Evolutionary conservation across 1,140 invertebrate genomes (phyloP), one percentile per base, ranked within the genome.

Genomic region (Zaprionus taronus): DNA sequence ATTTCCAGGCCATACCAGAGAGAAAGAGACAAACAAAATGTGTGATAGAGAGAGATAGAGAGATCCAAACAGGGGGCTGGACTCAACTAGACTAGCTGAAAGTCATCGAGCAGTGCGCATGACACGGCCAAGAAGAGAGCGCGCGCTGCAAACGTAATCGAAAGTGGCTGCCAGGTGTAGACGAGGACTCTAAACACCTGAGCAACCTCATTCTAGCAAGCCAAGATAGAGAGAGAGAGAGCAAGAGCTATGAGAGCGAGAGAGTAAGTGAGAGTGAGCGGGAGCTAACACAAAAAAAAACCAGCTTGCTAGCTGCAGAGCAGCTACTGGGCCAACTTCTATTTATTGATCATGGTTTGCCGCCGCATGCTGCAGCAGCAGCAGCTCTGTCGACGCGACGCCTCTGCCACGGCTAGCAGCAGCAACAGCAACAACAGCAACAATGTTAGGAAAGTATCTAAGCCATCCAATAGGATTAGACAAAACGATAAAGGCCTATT

Each of bases 391-490:
- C 60, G 65, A 63, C 66, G 31, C 60, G 65, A 63, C 62, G 31
- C 34, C 15, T 34, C 72, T 60, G 72, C 36, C 64, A 24, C 38
- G 22, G 28, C 17, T 31, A 20, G 9, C 36, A 47, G 26, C 62
- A 44, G 38, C 26, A 11, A 12, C 22, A 26, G 56, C 44, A 31
- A 11, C 51, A 56, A 65, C 49, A 72, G 20, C 38, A 62, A 51
- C 20, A 65, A 66, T 49, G 38, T 67, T 57, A 17, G 22, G 24
- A 56, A 55, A 63, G 51, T 38, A 44, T 34, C 17, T 58, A 58
- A 62, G 51, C 41, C 24, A 44, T 72, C 73, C 83, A 83, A 86
- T 78, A 87, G 80, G 77, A 83, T 76, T 72, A 64, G 31, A 31
- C 17, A 41, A 12, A 15, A 15, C 14, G 36, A 26, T 60, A 22